Evolutionary conservation across 1,140 invertebrate genomes (phyloP), one percentile per base, ranked within the genome.

Genomic region (Bombus fervidus): DNA sequence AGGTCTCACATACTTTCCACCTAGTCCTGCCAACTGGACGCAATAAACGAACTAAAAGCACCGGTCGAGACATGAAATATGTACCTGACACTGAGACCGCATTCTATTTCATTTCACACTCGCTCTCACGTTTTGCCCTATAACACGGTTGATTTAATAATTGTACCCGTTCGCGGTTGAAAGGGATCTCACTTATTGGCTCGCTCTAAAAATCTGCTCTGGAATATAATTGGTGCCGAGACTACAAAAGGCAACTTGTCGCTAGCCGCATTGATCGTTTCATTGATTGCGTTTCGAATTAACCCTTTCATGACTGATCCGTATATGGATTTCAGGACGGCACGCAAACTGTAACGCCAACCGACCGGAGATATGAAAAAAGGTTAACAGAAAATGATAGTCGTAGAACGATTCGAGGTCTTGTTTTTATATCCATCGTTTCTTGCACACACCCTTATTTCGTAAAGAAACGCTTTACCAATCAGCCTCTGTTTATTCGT

Each of bases 71-170:
- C 1, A 25, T 28, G 39, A 81, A 37, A 69, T 74, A 74, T 73
- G 80, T 74, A 74, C 53, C 69, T 74, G 80, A 81, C 69, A 81
- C 80, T 74, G 68, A 41, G 69, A 34, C 68, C 37, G 22, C 81
- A 43, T 76, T 73, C 69, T 83, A 75, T 62, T 76, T 76, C 81
- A 39, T 64, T 83, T 43, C 80, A 57, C 80, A 28, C 69, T 83
- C 62, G 41, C 57, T 53, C 73, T 76, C 72, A 39, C 81, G 72
- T 62, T 81, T 59, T 53, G 69, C 69, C 53, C 57, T 39, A 62
- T 43, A 73, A 81, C 80, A 59, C 59, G 59, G 15, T 12, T 68
- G 73, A 83, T 68, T 66, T 83, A 83, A 83, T 83, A 69, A 80
- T 80, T 53, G 53, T 13, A 47, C 2, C 39, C 37, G 41, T 13